Conservation (phyloP, 2,888 invertebrate species). For the Mellilla xanthometata region DNA sequence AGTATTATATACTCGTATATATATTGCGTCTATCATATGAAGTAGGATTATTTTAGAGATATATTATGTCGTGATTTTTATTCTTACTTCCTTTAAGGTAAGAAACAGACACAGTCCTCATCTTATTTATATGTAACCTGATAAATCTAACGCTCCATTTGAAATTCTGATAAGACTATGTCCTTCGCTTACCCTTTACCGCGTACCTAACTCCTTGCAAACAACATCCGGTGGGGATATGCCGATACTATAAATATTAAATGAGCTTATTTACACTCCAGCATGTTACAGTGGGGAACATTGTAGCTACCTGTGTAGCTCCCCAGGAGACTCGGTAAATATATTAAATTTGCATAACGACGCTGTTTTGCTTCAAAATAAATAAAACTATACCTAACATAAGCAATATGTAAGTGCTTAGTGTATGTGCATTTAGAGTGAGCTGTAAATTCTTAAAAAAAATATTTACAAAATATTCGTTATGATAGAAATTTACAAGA, state of each 20-base stretch:
- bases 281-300: conserved; percentile 15
- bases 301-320: conserved; percentile 9
- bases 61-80: no score
- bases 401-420: no score
- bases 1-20: no score
- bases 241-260: conserved; percentile 25
- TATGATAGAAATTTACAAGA: no score
- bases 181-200: conserved; percentile 69
- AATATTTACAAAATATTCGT: no score
- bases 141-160: conserved; percentile 37
- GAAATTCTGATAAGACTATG: conserved; percentile 52
- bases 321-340: conserved; percentile 5
- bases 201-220: conserved; percentile 42
- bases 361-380: not conserved
- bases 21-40: no score
- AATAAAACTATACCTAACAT: no score
- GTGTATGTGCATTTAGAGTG: no score
- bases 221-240: conserved; percentile 59
- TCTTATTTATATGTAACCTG: conserved; percentile 6
- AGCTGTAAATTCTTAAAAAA: no score
- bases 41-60: no score
- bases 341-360: conserved; percentile 14
- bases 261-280: conserved; percentile 24
- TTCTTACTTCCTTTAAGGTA: not conserved
- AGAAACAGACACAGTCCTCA: conserved; percentile 7